These are phyloP conservation scores for Apolygus lucorum DNA, from an alignment of 1,140 invertebrate species.

Conservation along the genomic window DNA sequence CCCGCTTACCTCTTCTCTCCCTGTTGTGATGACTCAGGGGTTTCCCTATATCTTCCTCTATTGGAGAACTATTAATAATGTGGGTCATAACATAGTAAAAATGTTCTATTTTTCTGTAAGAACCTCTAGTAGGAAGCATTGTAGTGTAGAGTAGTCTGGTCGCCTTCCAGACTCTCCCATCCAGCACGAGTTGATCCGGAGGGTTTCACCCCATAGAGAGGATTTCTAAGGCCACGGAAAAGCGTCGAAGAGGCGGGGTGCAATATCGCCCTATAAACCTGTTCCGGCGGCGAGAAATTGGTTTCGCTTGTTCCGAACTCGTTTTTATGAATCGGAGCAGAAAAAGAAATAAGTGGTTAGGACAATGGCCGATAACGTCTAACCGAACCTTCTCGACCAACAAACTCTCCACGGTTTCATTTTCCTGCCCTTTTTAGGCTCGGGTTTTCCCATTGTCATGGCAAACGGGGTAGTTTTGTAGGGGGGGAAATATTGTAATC, in stretches of 20 bases:
- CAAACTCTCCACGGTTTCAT: background rate
- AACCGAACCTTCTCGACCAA: background rate
- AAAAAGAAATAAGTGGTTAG: conserved; percentile 18
- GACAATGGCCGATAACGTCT: conserved; percentile 3
- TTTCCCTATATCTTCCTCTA: too few relatives aligned
- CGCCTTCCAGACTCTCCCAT: too few relatives aligned
- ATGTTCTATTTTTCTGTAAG: too few relatives aligned
- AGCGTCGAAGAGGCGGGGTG: background rate
- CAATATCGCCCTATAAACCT: conserved; percentile 12
- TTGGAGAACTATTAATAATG: too few relatives aligned
- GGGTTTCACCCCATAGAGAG: too few relatives aligned
- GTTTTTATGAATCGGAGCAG: background rate
- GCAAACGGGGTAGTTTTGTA: background rate
- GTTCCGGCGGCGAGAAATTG: conserved; percentile 15
- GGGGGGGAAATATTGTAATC: background rate
- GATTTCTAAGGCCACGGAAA: background rate
- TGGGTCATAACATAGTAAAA: too few relatives aligned
- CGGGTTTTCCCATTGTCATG: too few relatives aligned
- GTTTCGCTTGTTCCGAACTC: conserved; percentile 15
- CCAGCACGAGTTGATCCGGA: too few relatives aligned
- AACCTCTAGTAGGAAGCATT: too few relatives aligned
- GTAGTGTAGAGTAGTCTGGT: too few relatives aligned
- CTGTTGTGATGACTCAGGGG: too few relatives aligned
- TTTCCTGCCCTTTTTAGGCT: background rate
- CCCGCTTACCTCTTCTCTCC: too few relatives aligned